Evolutionary conservation across 2,113 vertebrate species (phyloP).

Genomic region (Spea multiplicata): DNA sequence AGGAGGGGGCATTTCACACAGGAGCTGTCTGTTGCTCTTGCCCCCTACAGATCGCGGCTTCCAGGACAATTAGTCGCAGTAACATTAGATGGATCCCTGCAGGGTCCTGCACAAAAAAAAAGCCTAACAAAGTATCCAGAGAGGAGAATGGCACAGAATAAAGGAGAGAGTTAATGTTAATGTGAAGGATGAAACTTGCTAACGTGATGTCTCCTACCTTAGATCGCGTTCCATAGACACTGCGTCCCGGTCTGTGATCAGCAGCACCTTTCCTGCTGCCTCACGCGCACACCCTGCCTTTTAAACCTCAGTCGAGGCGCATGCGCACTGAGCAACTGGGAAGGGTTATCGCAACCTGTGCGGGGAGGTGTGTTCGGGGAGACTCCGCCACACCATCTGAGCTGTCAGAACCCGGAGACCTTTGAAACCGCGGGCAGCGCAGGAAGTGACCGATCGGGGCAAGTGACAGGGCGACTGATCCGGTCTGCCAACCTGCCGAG

Average conservation of each 20-base stretch:
- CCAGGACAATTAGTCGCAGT: constrained; percentile 13
- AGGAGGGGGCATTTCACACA: background rate
- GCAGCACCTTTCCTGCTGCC: background rate
- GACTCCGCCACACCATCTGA: too few relatives aligned
- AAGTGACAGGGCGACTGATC: too few relatives aligned
- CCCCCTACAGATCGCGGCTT: background rate
- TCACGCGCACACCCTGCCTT: background rate
- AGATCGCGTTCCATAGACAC: too few relatives aligned
- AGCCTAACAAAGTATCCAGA: constrained; percentile 8
- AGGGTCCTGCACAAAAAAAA: background rate
- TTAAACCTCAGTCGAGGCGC: constrained; percentile 22
- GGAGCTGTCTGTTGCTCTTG: background rate
- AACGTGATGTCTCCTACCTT: background rate
- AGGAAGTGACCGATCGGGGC: background rate
- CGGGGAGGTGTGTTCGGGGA: constrained; percentile 15
- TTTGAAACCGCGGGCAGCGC: background rate
- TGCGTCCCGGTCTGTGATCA: too few relatives aligned
- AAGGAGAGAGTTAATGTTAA: too few relatives aligned
- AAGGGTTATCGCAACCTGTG: constrained; percentile 16
- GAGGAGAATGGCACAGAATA: background rate
- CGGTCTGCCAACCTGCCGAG: too few relatives aligned
- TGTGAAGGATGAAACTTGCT: background rate
- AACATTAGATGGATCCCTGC: constrained; percentile 19
- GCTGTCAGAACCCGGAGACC: too few relatives aligned
- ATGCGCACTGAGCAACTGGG: constrained; percentile 4